Evolutionary conservation across 2,888 invertebrate genomes (phyloP).

Genomic region (Nezara viridula): DNA sequence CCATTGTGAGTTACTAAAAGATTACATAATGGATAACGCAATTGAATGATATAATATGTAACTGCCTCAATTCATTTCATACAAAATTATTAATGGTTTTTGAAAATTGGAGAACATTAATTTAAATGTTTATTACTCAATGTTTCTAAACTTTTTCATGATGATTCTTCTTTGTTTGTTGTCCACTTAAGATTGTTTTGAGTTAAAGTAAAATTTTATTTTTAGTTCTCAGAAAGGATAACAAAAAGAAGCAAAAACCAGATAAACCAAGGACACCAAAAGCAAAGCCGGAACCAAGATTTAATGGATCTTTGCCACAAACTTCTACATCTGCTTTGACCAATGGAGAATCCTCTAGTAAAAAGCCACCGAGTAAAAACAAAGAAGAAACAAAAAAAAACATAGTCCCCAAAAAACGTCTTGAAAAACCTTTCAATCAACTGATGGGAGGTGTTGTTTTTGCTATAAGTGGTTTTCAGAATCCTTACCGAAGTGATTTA

Average conservation of each 20-base stretch:
- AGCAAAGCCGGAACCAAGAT: neutral
- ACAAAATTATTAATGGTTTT: no score
- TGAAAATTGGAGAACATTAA: neutral
- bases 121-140: neutral
- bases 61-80: no score
- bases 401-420: neutral
- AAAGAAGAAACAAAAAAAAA: slow-evolving; percentile 15
- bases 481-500: slow-evolving; percentile 81
- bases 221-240: slow-evolving; percentile 31
- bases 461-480: slow-evolving; percentile 89
- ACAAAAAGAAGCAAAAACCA: slow-evolving; percentile 31
- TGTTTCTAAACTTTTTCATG: neutral
- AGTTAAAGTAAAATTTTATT: neutral
- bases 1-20: no score
- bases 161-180: neutral
- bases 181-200: neutral
- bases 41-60: no score
- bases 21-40: no score
- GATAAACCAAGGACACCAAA: slow-evolving; percentile 33
- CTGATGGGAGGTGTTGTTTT: slow-evolving; percentile 79
- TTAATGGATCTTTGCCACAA: slow-evolving; percentile 52
- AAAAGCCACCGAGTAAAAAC: slow-evolving; percentile 15
- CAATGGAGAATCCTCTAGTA: slow-evolving; percentile 51
- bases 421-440: slow-evolving; percentile 72
- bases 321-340: neutral